Base-by-base conservation (phyloP, 2,797 vertebrate species). In the Crenichthys baileyi region DNA sequence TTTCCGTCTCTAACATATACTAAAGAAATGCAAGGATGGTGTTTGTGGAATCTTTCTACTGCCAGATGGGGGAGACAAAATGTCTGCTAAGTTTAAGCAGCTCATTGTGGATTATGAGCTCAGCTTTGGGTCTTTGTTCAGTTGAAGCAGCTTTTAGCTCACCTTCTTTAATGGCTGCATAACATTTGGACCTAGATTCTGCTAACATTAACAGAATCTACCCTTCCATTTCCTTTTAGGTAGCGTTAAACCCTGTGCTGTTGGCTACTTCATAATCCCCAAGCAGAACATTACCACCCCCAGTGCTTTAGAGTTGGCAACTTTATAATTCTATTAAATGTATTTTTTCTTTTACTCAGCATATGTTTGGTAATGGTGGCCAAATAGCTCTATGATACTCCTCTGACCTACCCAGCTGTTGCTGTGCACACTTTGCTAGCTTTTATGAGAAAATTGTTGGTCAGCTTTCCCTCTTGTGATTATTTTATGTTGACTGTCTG, bases 401-500 rank as follows among this genome's bases (percentile, higher is more conserved):
- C 20, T 76, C 22, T 72, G 29, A 48, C 44, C 13, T 24, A 48
- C 46, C 67, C 76, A 77, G 6, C 18, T 76, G 39, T 51, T 72
- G 39, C 11, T 72, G 39, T 72, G 20, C 31, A 22, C 51, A 22
- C 16, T 55, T 55, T 16, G 3, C 53, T n/a, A 26, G 41, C 61
- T 24, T 58, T 58, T 31, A 70, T 70, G 16, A 29, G 36, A 29
- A 46, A 24, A 15, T 20, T 48, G 22, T 24, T 31, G 18, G 24
- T 77, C 51, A 41, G 48, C 22, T 50, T 53, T 67, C 46, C 46
- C 41, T 48, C 44, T 31, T 13, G 13, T 39, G 61, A 53, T 29
- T 76, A 18, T 67, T 67, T 76, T 39, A 53, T 68, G 50, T 68
- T 76, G 48, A 53, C 5, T 58, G 22, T 73, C 51, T 58, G 55